phyloP scores from a whole-genome alignment of 2,888 invertebrate genomes.

The Lepidochrysops patricia region DNA sequence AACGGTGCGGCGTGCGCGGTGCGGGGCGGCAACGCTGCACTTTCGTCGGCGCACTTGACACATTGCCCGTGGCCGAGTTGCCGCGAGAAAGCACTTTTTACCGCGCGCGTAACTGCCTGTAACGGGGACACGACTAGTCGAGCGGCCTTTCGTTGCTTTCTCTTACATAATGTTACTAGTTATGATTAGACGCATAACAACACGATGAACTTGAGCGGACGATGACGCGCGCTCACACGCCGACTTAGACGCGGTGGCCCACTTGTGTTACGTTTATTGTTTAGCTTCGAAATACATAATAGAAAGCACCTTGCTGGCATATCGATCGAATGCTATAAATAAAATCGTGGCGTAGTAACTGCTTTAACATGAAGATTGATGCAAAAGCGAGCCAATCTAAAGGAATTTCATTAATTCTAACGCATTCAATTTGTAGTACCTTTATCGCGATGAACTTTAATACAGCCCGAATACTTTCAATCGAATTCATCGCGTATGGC shows the following conservation, averaged over 20 bases:
- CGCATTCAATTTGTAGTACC: not conserved
- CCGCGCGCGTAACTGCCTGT: conserved; percentile 59
- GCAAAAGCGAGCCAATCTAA: not conserved
- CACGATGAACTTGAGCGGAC: conserved; percentile 58
- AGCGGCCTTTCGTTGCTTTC: conserved; percentile 69
- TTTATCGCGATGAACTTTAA: not conserved
- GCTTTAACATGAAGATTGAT: not conserved
- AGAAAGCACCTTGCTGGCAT: not conserved
- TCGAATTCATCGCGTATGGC: not conserved
- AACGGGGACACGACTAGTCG: conserved; percentile 60
- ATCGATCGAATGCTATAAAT: conserved; percentile 16
- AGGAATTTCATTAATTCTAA: not conserved
- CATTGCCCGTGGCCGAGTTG: conserved; percentile 73
- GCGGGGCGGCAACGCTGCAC: conserved; percentile 55
- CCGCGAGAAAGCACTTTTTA: conserved; percentile 72
- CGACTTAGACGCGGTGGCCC: not conserved
- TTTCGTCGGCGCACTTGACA: conserved; percentile 73
- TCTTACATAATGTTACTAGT: conserved; percentile 62
- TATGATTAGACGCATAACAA: conserved; percentile 61
- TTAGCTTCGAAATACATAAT: not conserved
- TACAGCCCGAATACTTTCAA: conserved; percentile 8
- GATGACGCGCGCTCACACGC: conserved; percentile 31
- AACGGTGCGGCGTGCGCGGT: conserved; percentile 42
- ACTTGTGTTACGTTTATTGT: not conserved
- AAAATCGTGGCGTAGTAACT: not conserved